A percentile compares a stretch with the other conserved stretches of the same genome.
These are phyloP conservation scores for Graphium colonna DNA, from an alignment of 2,888 invertebrate genomes.

Conservation along the genomic window DNA sequence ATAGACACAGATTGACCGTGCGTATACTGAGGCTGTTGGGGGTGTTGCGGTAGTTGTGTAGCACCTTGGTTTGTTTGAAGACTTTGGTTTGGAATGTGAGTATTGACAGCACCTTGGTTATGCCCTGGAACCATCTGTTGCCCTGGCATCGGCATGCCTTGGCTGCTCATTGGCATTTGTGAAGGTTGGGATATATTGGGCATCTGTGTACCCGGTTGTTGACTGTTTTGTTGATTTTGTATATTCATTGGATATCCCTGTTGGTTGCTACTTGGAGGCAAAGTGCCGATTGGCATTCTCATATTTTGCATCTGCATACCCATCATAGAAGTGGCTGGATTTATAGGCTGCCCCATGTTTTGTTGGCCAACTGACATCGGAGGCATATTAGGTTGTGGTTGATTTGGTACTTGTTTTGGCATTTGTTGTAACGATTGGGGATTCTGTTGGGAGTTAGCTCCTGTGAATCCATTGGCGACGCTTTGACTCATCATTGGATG, in stretches of 20 bases:
- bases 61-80: conserved; percentile 40
- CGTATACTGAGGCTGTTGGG: conserved; percentile 34
- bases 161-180: conserved; percentile 46
- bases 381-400: conserved; percentile 43
- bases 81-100: conserved; percentile 40
- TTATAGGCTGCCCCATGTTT: conserved; percentile 49
- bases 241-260: conserved; percentile 56
- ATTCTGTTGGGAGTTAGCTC: conserved; percentile 47
- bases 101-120: conserved; percentile 21
- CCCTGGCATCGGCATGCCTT: conserved; percentile 45
- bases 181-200: conserved; percentile 44
- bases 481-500: conserved; percentile 55
- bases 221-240: conserved; percentile 48
- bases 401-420: conserved; percentile 19
- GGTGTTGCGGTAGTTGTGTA: conserved; percentile 32
- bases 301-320: conserved; percentile 67
- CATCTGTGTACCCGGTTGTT: conserved; percentile 43
- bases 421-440: conserved; percentile 42
- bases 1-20: conserved; percentile 44
- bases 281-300: conserved; percentile 59
- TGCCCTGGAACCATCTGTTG: conserved; percentile 43
- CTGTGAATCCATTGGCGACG: conserved; percentile 46
- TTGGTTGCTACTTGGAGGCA: conserved; percentile 47
- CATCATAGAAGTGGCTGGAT: conserved; percentile 54
- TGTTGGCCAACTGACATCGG: conserved; percentile 48